Conservation (phyloP, 1,140 invertebrate genomes). For the Leptopilina clavipes region DNA sequence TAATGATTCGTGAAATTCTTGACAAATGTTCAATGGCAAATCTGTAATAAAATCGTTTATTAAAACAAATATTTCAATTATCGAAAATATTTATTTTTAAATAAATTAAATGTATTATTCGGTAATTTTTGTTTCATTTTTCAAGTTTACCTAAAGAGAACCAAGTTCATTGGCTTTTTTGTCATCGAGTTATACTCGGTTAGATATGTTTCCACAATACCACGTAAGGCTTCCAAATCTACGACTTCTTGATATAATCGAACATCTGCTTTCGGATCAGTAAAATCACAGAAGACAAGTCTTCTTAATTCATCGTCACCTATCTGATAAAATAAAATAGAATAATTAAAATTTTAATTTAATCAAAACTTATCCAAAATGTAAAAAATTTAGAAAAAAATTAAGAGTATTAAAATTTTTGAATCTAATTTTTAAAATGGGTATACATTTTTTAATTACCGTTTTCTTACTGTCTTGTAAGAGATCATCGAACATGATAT, state of each 20-base stretch:
- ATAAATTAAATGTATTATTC: no score
- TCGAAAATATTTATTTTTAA: no score
- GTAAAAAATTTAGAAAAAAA: no score
- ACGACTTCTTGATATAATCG: constrained; percentile 91
- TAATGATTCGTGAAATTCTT: constrained; percentile 91
- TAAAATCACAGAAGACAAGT: constrained; percentile 96
- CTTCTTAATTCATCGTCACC: constrained; percentile 88
- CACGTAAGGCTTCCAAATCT: constrained; percentile 87
- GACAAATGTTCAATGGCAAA: constrained; percentile 97
- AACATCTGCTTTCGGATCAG: constrained; percentile 93
- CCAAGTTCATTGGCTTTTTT: constrained; percentile 97
- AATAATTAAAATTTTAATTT: constrained; percentile 29
- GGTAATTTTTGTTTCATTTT: background rate
- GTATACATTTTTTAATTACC: constrained; percentile 38
- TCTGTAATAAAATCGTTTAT: constrained; percentile 69
- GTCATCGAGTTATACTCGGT: constrained; percentile 97
- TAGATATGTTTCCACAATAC: constrained; percentile 92
- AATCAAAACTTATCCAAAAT: no score
- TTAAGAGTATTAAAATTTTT: no score
- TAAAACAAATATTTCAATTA: constrained; percentile 13
- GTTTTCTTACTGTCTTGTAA: constrained; percentile 24
- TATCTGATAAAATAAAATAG: constrained; percentile 73
- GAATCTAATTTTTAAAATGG: background rate
- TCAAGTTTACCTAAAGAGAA: constrained; percentile 86
- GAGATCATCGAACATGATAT: constrained; percentile 71